Evolutionary conservation across 1,140 invertebrate species (phyloP), one percentile per base, ranked within the genome.

Genomic region (Pinna nobilis): DNA sequence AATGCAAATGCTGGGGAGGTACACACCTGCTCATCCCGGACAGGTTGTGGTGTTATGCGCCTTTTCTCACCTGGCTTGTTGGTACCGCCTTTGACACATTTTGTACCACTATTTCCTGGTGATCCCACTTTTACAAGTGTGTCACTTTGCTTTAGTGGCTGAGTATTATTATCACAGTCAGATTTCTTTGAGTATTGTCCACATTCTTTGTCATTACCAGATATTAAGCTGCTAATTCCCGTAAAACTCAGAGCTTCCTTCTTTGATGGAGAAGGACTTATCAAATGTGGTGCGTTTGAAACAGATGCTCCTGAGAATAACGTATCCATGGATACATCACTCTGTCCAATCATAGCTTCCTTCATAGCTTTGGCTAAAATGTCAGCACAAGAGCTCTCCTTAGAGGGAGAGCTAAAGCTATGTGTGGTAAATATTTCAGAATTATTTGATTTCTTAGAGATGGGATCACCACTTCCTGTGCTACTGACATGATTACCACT

Each of bases 291-390:
- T 51, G 28, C 32, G 25, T 32, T 49, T 9, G 3, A 49, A 13
- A 60, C 39, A 28, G 6, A 7, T 35, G n/a, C 30, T 18, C 20
- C 47, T 33, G 49, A 51, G 0, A 35, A 28, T 49, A 32, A 37
- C 25, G 39, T 18, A 51, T 69, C 59, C 67, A 75, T 50, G 3
- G 73, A 59, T 20, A 75, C 44, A 75, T 75, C 73, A n/a, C 60
- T 59, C n/a, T 70, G 66, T 39, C 73, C 39, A 49, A 75, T 75
- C 66, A 70, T 75, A 33, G 73, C 73, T 7, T 55, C 73, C n/a
- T 65, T 63, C 32, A 75, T n/a, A 9, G 73, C 73, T 30, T 75
- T 75, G 15, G 73, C 73, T 18, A 75, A 20, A 32, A 75, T 64
- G 25, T 75, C 73, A 33, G 73, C 50, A 59, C 66, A 65, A 15